A percentile compares a stretch with the other conserved stretches of the same genome.
phyloP scores from a whole-genome alignment of 2,888 invertebrate genomes.

The Hydroisotoma schaefferi region DNA sequence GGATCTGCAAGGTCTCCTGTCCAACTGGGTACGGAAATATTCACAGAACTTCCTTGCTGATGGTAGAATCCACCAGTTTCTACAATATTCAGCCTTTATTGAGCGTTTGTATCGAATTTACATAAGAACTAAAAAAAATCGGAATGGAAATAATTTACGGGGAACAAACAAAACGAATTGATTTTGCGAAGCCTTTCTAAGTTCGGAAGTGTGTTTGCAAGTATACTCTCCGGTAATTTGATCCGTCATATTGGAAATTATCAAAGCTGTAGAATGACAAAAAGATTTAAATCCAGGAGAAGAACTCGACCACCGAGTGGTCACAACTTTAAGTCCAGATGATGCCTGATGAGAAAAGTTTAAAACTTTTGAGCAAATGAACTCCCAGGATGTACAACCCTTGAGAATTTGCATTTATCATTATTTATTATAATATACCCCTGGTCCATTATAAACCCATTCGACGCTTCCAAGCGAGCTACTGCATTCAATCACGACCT shows the following conservation, averaged over 20 bases:
- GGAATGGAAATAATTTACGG: slow-evolving; percentile 13
- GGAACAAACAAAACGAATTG: slow-evolving; percentile 36
- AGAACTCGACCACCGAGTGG: slow-evolving; percentile 24
- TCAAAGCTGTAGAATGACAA: slow-evolving; percentile 31
- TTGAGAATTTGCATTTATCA: neutral
- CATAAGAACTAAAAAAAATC: too few relatives aligned
- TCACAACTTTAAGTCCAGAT: slow-evolving; percentile 32
- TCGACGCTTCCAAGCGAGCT: slow-evolving; percentile 22
- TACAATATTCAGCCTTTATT: slow-evolving; percentile 8
- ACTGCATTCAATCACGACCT: slow-evolving; percentile 36
- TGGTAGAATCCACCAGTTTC: slow-evolving; percentile 25
- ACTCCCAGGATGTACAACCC: neutral
- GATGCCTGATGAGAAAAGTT: slow-evolving; percentile 19
- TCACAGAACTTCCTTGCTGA: slow-evolving; percentile 22
- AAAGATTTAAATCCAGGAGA: slow-evolving; percentile 14
- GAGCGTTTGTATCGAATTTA: too few relatives aligned
- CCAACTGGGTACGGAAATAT: slow-evolving; percentile 26
- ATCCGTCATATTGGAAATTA: slow-evolving; percentile 32
- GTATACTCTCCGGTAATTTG: slow-evolving; percentile 35
- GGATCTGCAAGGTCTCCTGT: slow-evolving; percentile 9
- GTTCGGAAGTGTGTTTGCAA: slow-evolving; percentile 10
- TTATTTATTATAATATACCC: slow-evolving; percentile 22
- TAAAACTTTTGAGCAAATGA: neutral
- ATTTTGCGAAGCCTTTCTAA: slow-evolving; percentile 8
- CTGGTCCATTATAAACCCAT: slow-evolving; percentile 34